Base-by-base conservation (phyloP, 2,113 vertebrate genomes). In the Natator depressus region DNA sequence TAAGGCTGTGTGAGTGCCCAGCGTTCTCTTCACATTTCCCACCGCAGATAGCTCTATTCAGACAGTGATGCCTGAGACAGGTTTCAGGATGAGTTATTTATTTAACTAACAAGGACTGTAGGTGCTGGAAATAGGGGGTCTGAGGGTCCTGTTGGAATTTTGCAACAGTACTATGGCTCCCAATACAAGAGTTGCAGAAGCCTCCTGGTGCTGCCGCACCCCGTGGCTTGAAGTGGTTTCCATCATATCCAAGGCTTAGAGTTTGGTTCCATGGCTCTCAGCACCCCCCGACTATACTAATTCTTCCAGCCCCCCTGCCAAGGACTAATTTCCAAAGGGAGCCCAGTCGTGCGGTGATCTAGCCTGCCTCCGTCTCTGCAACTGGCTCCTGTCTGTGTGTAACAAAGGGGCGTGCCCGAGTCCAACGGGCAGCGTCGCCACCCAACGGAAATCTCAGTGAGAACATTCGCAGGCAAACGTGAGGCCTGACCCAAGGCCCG, bases 321-420 rank as follows among this genome's bases (percentile, higher is more conserved):
- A 92, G 86, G 54, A 8, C 7, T 76, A 62, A 76, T 55, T 51
- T 54, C 81, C 80, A 62, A 75, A 29, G 94, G 20, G 10, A 76
- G 72, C 85, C 90, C n/a, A 53, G 62, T 22, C 5, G 38, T 14
- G 22, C 62, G 89, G 85, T 76, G 84, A 76, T n/a, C 86, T 38
- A 14, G 84, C n/a, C 54, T 82, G 93, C 76, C 93, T 91, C 88
- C 80, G 55, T 86, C 10, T 87, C 95, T 94, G n/a, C 72, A 75
- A 3, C 22, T 42, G 72, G 38, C 19, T 46, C 57, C 55, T 25
- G 90, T 94, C 79, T 85, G 72, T 38, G 72, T 42, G 38, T 76
- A 76, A 75, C 20, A 24, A 42, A 46, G 72, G 20, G 38, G 38
- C 31, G 8, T 62, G 59, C 59, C 59, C 13, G 29, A 12, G 29